Evolutionary conservation across 2,797 vertebrate genomes (phyloP).

Genomic region (Ctenopoma multispine): DNA sequence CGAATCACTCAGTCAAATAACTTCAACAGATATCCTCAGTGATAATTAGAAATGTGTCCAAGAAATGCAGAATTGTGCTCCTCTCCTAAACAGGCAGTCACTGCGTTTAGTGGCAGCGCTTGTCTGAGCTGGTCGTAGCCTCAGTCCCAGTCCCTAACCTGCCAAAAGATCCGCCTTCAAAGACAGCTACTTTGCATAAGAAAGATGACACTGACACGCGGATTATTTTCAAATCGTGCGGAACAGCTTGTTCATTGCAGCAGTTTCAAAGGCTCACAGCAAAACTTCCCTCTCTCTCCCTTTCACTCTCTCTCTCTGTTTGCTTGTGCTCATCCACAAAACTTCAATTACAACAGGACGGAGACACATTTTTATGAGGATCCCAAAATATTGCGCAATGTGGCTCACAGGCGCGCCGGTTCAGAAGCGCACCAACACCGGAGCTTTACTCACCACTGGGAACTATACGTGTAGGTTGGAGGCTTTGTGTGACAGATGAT

Average conservation of each 20-base stretch:
- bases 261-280: conserved; percentile 76
- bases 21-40: conserved; percentile 20
- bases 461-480: background rate
- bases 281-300: conserved; percentile 74
- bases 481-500: background rate
- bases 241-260: conserved; percentile 86
- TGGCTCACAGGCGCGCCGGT: conserved; percentile 34
- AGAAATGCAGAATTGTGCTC: conserved; percentile 38
- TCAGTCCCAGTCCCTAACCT: conserved; percentile 83
- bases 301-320: conserved; percentile 65
- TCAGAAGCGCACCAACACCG: conserved; percentile 30
- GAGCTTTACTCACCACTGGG: conserved; percentile 25
- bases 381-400: conserved; percentile 62
- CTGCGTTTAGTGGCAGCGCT: conserved; percentile 69
- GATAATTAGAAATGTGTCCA: conserved; percentile 15
- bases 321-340: conserved; percentile 64
- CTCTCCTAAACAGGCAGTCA: conserved; percentile 44
- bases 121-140: conserved; percentile 77
- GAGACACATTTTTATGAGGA: conserved; percentile 46
- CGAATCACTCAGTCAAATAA: conserved; percentile 5
- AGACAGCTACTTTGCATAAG: conserved; percentile 95
- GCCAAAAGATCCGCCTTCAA: conserved; percentile 92
- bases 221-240: conserved; percentile 91
- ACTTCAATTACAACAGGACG: conserved; percentile 58
- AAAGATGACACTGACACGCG: conserved; percentile 94